A percentile compares a stretch with the other conserved stretches of the same genome.
These are phyloP conservation scores for Clarias fuscus DNA, from an alignment of 2,797 vertebrate species.

Conservation along the genomic window DNA sequence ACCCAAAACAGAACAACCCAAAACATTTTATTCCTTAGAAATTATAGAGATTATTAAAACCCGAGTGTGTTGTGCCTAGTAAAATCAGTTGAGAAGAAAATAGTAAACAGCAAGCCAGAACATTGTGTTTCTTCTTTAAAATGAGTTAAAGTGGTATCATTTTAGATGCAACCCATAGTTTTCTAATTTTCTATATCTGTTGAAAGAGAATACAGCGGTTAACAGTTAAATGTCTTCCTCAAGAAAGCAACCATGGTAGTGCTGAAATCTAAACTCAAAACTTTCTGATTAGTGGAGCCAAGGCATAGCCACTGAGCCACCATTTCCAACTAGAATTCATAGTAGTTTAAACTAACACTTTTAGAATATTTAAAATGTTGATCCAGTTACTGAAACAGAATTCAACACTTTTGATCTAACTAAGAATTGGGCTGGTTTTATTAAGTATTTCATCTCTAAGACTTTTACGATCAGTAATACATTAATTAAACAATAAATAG, in stretches of 20 bases:
- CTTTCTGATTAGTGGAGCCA: not conserved
- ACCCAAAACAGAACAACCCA: not conserved
- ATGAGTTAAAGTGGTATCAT: not conserved
- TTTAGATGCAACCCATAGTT: not conserved
- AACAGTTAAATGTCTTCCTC: not conserved
- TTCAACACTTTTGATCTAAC: not conserved
- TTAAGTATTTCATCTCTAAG: not conserved
- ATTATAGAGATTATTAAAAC: not conserved
- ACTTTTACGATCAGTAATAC: not conserved
- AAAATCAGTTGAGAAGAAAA: not conserved
- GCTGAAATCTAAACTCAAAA: not conserved
- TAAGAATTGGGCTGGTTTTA: not conserved
- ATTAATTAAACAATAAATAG: not conserved
- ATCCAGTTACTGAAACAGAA: not conserved
- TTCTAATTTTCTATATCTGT: too few relatives aligned
- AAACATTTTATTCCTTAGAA: not conserved
- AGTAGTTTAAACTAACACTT: not conserved
- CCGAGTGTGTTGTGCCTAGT: too few relatives aligned
- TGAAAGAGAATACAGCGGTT: not conserved
- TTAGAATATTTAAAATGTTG: not conserved
- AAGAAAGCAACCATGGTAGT: not conserved
- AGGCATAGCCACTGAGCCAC: too few relatives aligned
- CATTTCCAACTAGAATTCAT: not conserved
- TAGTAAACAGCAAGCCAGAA: not conserved
- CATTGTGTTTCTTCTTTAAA: not conserved